Evolutionary conservation across 2,888 invertebrate genomes (phyloP).

Genomic region (Gerris lacustris): DNA sequence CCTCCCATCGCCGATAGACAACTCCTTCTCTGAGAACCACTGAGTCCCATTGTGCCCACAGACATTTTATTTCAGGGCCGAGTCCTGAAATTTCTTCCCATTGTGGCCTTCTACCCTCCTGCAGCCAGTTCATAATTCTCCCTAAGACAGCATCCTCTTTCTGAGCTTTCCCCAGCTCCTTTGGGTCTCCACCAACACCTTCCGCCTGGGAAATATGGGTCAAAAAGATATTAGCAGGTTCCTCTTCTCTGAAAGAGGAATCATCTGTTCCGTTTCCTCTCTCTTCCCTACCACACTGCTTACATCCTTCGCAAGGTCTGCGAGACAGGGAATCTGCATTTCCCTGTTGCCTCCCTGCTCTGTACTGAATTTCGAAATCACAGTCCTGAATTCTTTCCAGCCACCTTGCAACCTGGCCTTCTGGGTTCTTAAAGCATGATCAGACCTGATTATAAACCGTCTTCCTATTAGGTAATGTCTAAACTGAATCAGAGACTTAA

Average conservation of each 20-base stretch:
- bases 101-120: conserved; percentile 3
- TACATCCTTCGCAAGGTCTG: conserved; percentile 21
- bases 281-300: neutral
- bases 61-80: neutral
- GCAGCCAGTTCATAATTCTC: neutral
- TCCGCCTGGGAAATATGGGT: conserved; percentile 10
- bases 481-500: too few relatives aligned
- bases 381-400: conserved; percentile 31
- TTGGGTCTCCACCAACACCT: neutral
- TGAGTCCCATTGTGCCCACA: conserved; percentile 20
- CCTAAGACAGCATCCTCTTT: neutral
- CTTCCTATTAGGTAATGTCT: neutral
- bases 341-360: conserved; percentile 25
- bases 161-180: neutral
- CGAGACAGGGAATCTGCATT: conserved; percentile 30
- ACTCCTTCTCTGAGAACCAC: conserved; percentile 14
- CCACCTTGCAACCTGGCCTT: conserved; percentile 31
- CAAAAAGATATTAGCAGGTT: neutral
- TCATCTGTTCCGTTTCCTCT: too few relatives aligned
- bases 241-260: too few relatives aligned
- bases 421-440: conserved; percentile 12
- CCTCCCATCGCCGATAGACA: conserved; percentile 8
- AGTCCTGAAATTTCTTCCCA: neutral
- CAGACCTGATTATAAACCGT: conserved; percentile 1
- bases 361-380: conserved; percentile 30